Evolutionary conservation across 2,113 vertebrate genomes (phyloP).

Genomic region (Crotalus viridis): DNA sequence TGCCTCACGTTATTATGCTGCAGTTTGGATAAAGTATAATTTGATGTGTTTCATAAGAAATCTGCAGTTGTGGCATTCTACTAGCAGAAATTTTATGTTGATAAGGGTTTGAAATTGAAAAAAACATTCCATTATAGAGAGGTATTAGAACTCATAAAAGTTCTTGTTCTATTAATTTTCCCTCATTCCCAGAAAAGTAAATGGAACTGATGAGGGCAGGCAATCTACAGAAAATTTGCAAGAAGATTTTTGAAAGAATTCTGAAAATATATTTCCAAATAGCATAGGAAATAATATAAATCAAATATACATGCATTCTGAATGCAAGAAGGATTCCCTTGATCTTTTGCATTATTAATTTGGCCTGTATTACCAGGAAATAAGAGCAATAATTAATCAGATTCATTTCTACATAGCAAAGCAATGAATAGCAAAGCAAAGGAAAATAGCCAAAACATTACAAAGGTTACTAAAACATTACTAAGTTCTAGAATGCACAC

Average conservation of each 20-base stretch:
- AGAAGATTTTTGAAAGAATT: not conserved
- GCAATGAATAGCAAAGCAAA: not conserved
- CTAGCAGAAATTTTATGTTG: too few relatives aligned
- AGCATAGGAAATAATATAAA: not conserved
- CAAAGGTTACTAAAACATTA: not conserved
- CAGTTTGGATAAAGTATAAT: not conserved
- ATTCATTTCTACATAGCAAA: not conserved
- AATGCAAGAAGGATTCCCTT: not conserved
- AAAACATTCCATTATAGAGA: not conserved
- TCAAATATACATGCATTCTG: not conserved
- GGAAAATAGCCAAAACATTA: not conserved
- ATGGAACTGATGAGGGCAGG: not conserved
- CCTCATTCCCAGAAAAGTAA: not conserved
- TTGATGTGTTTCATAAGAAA: not conserved
- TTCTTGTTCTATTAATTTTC: not conserved
- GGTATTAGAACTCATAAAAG: not conserved
- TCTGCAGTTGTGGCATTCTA: not conserved
- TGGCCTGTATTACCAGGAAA: not conserved
- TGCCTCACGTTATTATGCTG: not conserved
- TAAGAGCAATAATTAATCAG: not conserved
- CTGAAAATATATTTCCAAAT: not conserved
- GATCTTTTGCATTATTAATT: not conserved
- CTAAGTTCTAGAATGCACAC: not conserved
- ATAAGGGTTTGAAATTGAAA: not conserved
- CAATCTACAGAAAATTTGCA: not conserved